These are phyloP conservation scores for Lepilemur ruficaudatus DNA, from an alignment of 2,797 vertebrate genomes.

Conservation along the genomic window DNA sequence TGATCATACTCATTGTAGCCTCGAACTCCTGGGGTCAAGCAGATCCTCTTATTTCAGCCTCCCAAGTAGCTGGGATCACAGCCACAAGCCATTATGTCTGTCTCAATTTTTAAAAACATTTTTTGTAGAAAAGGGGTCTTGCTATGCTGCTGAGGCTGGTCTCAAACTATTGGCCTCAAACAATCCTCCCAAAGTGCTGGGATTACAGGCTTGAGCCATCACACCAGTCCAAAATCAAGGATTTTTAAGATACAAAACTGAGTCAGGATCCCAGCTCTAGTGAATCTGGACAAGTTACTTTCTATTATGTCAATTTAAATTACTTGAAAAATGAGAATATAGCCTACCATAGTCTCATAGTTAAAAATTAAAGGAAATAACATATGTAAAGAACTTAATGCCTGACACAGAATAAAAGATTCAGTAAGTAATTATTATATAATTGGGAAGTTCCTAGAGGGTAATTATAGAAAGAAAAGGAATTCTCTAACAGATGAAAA, in stretches of 20 bases:
- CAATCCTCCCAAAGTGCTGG: not conserved
- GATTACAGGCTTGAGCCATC: not conserved
- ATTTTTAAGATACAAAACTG: not conserved
- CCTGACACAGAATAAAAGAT: not conserved
- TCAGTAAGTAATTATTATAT: not conserved
- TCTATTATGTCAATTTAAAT: not conserved
- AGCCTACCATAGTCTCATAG: not conserved
- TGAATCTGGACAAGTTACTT: not conserved
- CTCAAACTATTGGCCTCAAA: not conserved
- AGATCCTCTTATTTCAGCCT: not conserved
- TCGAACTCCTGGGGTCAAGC: not conserved
- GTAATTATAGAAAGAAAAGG: not conserved
- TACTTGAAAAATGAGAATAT: not conserved
- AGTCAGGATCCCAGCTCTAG: not conserved
- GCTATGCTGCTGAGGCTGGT: not conserved
- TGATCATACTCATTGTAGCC: not conserved
- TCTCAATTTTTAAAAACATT: not conserved
- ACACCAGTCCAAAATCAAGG: not conserved
- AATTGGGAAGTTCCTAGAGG: not conserved
- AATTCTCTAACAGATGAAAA: not conserved
- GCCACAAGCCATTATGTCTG: not conserved
- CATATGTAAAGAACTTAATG: not conserved
- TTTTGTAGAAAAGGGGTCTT: not conserved
- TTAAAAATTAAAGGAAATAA: not conserved
- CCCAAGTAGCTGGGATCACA: not conserved